phyloP scores from a whole-genome alignment of 1,140 invertebrate species.

The Caenorhabditis inopinata region DNA sequence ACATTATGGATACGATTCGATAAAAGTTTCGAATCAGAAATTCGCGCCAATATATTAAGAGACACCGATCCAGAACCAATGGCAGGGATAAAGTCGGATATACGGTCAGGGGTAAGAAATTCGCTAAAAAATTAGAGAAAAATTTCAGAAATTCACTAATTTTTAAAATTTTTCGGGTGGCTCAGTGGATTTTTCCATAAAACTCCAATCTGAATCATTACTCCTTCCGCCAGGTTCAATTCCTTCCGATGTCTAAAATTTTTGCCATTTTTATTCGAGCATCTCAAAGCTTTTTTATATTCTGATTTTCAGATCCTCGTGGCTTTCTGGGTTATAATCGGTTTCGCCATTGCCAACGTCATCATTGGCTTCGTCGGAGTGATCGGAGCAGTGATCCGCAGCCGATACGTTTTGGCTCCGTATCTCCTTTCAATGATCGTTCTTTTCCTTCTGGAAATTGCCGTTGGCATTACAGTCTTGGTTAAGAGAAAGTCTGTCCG shows the following conservation, averaged over 20 bases:
- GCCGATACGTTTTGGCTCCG: not conserved
- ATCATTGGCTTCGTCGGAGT: slow-evolving; percentile 39
- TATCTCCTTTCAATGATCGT: slow-evolving; percentile 39
- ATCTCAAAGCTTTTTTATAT: too few species aligned
- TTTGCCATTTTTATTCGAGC: not conserved
- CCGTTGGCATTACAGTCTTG: slow-evolving; percentile 37
- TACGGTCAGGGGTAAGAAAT: slow-evolving; percentile 7
- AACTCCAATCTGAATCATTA: not conserved
- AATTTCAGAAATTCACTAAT: not conserved
- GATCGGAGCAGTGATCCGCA: slow-evolving; percentile 7
- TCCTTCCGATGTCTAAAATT: not conserved
- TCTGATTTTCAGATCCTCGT: slow-evolving; percentile 35
- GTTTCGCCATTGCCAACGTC: slow-evolving; percentile 33
- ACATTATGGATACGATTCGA: slow-evolving; percentile 45
- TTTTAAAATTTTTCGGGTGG: too few species aligned
- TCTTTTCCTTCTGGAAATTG: slow-evolving; percentile 44
- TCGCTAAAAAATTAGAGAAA: not conserved
- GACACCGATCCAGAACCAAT: slow-evolving; percentile 35
- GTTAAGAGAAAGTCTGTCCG: slow-evolving; percentile 33
- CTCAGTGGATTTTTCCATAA: not conserved
- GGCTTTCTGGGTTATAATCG: slow-evolving; percentile 44
- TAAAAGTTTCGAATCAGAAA: slow-evolving; percentile 36
- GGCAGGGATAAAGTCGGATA: slow-evolving; percentile 28
- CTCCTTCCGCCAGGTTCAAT: not conserved
- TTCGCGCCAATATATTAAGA: slow-evolving; percentile 17